phyloP scores from a whole-genome alignment of 2,888 invertebrate genomes.

The Macrophya alboannulata region DNA sequence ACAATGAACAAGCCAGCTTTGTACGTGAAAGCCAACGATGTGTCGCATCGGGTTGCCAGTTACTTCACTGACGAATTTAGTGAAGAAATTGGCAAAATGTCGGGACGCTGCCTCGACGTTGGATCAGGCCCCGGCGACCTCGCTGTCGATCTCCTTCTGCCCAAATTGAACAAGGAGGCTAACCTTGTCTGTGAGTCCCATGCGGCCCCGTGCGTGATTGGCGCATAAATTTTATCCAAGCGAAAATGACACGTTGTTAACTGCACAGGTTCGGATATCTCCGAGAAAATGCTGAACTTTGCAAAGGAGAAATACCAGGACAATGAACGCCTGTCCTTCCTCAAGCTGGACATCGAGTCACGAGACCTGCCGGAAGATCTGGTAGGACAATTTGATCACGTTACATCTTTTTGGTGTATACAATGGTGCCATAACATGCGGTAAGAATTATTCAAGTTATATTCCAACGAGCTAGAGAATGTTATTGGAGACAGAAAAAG shows the following conservation, averaged over 20 bases:
- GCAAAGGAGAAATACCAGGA: constrained; percentile 83
- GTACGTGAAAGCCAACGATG: constrained; percentile 85
- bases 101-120: constrained; percentile 82
- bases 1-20: constrained; percentile 71
- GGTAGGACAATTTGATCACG: constrained; percentile 84
- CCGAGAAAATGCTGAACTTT: constrained; percentile 86
- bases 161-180: constrained; percentile 83
- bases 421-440: constrained; percentile 90
- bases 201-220: background rate
- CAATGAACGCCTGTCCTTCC: constrained; percentile 80
- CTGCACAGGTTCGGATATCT: constrained; percentile 86
- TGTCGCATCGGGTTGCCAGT: constrained; percentile 86
- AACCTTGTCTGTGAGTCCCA: constrained; percentile 74
- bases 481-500: too few relatives aligned
- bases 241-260: background rate
- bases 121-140: constrained; percentile 90
- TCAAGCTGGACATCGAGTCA: constrained; percentile 83
- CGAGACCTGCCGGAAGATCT: constrained; percentile 81
- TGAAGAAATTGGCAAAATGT: constrained; percentile 74
- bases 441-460: constrained; percentile 76
- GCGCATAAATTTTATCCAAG: background rate
- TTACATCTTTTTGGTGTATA: constrained; percentile 89
- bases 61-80: constrained; percentile 85
- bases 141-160: constrained; percentile 84
- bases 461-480: background rate